Conservation (phyloP, 2,797 vertebrate species). For the Varecia variegata region DNA sequence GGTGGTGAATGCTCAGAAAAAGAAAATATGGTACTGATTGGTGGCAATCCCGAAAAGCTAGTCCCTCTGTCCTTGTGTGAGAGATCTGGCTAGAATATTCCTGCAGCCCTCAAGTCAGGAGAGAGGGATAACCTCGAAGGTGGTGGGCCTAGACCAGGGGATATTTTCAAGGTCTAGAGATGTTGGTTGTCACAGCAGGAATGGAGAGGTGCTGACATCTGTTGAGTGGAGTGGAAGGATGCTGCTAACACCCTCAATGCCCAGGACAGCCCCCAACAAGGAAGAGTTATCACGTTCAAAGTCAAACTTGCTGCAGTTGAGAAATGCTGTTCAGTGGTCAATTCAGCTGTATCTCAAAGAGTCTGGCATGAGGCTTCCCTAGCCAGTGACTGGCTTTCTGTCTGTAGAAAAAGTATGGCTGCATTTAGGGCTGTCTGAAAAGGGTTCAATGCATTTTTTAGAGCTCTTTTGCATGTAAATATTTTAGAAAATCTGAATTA, state of each 20-base stretch:
- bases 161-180: background rate
- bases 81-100: background rate
- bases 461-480: background rate
- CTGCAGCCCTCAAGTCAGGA: background rate
- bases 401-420: background rate
- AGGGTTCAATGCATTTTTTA: background rate
- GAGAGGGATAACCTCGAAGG: background rate
- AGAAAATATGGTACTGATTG: background rate
- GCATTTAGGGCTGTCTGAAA: background rate
- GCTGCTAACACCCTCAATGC: background rate
- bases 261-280: rapidly evolving
- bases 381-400: background rate
- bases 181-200: background rate
- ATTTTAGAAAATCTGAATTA: constrained; percentile 33
- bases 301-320: rapidly evolving
- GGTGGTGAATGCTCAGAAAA: background rate
- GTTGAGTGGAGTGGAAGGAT: rapidly evolving
- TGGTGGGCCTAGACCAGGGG: background rate
- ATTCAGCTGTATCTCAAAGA: background rate
- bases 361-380: background rate
- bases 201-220: background rate
- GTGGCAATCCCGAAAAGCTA: background rate
- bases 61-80: background rate
- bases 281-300: background rate
- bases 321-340: background rate